Evolutionary conservation across 1,140 invertebrate species (phyloP), one percentile per base, ranked within the genome.

Genomic region (Steinernema khuongi): DNA sequence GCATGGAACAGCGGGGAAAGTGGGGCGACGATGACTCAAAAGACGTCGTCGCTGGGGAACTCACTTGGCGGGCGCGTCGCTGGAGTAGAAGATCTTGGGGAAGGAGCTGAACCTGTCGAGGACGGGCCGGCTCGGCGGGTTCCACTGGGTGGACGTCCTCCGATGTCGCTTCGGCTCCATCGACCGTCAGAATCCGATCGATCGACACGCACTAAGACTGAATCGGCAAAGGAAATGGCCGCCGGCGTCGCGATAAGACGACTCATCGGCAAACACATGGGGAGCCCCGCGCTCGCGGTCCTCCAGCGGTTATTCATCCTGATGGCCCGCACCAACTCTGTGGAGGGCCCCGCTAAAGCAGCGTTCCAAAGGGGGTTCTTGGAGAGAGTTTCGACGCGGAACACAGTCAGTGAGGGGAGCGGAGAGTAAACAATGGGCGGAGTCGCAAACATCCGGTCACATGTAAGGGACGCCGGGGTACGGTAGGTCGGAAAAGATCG

Each of bases 231-330:
- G 4, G 11, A 26, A 60, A 22, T 60, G 50, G 50, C 50, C 50
- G 7, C 7, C 50, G 22, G 50, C 50, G 50, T 22, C 50, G 50
- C 50, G 50, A 60, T 60, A 60, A 60, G 50, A 60, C 50, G 50
- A 60, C 4, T 60, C 50, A 60, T 60, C 50, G 22, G 50, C 50
- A 60, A 60, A 60, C 50, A 60, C 50, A 60, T 60, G 50, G 36
- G n/a, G n/a, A 7, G 36, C 36, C n/a, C n/a, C 50, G 50, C 50
- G 14, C 19, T 17, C 4, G 22, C 11, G 4, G 14, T 60, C 50
- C 4, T 26, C 50, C 14, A 60, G 26, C 50, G 50, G 14, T 60
- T 26, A 60, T 60, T 60, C 50, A 60, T 22, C 50, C 19, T 41
- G 7, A 22, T 22, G 50, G 26, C 7, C 26, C 36, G 11, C 50